Evolutionary conservation across 2,888 invertebrate species (phyloP), one percentile per base, ranked within the genome.

Genomic region (Neelides folsomi): DNA sequence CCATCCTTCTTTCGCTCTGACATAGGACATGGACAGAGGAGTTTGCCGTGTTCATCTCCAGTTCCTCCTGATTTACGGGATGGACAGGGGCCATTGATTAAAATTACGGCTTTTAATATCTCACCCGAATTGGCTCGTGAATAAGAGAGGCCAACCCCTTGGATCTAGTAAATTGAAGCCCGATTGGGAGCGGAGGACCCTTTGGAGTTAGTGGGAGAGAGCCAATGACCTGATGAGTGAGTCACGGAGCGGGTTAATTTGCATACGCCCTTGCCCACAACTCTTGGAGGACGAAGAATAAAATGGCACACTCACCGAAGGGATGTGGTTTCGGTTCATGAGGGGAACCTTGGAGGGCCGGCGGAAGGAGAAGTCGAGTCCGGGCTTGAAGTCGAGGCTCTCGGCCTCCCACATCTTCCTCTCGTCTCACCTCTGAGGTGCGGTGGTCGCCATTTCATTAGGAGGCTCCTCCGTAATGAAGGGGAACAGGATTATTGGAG

Each of bases 311-410:
- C 59, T 59, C 56, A 59, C 59, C 59, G 59, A 59, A 34, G 59
- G 59, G 46, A 59, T 54, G 54, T 59, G 59, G 52, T 59, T 59
- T 56, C 59, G 57, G 50, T 59, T 59, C 59, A 59, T 59, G 39
- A 57, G 52, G 41, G 54, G 57, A 45, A 52, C 52, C 42, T 52
- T 50, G 10, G 54, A 51, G 40, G 51, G 53, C 16, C 50, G 54
- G 27, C 12, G 10, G 13, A 45, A 20, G 8, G n/a, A 16, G 38
- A 37, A 39, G 15, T 27, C n/a, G 49, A 15, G 15, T 4, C 35
- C 6, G 38, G 44, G 20, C 18, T 27, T 16, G 49, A 15, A 35
- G 16, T 47, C 6, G 6, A 39, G n/a, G 39, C 39, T 39, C 9
- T 48, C 16, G 15, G 35, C 36, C 27, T 18, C 20, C n/a, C 8